Evolutionary conservation across 2,888 invertebrate species (phyloP).

Genomic region (Villa cingulata): DNA sequence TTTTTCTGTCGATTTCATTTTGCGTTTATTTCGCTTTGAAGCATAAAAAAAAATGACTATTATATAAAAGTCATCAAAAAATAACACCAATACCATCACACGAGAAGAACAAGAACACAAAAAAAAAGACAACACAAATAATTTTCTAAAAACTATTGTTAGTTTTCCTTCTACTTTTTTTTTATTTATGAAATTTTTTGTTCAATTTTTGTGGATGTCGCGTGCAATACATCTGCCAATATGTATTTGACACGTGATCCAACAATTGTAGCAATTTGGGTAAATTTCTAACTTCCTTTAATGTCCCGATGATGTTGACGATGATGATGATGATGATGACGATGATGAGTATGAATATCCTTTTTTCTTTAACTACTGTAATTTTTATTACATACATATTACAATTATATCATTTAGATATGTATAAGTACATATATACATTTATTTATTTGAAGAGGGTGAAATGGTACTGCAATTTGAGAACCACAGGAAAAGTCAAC

Average conservation of each 20-base stretch:
- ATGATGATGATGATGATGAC: too few relatives aligned
- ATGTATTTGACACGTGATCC: slow-evolving; percentile 26
- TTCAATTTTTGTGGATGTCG: slow-evolving; percentile 1
- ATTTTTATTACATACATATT: too few relatives aligned
- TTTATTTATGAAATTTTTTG: background rate
- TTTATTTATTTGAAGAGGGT: background rate
- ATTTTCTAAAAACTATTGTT: background rate
- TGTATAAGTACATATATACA: too few relatives aligned
- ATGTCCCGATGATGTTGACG: slow-evolving; percentile 8
- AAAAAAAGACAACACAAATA: too few relatives aligned
- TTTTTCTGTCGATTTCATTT: too few relatives aligned
- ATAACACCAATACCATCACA: background rate
- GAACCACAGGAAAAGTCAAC: slow-evolving; percentile 2
- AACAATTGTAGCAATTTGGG: slow-evolving; percentile 27
- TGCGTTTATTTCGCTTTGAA: too few relatives aligned
- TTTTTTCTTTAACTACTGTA: background rate
- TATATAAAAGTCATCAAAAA: too few relatives aligned
- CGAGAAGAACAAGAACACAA: background rate
- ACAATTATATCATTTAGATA: too few relatives aligned
- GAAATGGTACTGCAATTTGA: background rate
- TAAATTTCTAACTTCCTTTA: slow-evolving; percentile 18
- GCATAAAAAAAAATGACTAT: too few relatives aligned
- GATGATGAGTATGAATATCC: slow-evolving; percentile 3
- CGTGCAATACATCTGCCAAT: slow-evolving; percentile 18
- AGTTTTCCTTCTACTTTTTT: slow-evolving; percentile 5